These are phyloP conservation scores for Monarcha castaneiventris DNA, from an alignment of 2,113 vertebrate genomes.

Conservation along the genomic window DNA sequence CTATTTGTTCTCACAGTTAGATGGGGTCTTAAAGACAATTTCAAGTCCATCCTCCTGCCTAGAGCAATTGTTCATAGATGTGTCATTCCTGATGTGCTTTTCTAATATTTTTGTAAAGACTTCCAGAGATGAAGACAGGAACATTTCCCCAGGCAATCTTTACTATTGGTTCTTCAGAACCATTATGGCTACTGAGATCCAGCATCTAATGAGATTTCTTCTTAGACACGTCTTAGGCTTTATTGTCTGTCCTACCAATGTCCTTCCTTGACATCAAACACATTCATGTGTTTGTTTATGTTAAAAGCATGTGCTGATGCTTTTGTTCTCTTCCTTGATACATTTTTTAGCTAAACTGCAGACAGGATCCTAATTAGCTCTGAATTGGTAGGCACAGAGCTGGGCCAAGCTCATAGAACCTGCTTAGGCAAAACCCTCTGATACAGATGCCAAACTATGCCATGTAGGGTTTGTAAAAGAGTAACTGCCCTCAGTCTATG, in stretches of 20 bases:
- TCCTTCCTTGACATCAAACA: not conserved
- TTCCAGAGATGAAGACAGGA: not conserved
- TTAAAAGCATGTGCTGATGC: not conserved
- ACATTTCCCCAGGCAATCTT: not conserved
- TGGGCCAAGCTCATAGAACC: not conserved
- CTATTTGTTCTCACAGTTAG: not conserved
- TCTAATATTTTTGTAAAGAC: not conserved
- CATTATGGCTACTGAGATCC: not conserved
- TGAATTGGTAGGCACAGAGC: not conserved
- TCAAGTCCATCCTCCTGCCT: not conserved
- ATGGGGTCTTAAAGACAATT: not conserved
- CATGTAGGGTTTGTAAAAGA: not conserved
- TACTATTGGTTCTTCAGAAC: not conserved
- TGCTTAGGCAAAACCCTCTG: not conserved
- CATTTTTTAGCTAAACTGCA: not conserved
- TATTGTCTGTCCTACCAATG: not conserved
- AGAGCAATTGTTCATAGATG: not conserved
- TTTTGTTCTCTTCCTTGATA: not conserved
- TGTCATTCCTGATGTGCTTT: not conserved
- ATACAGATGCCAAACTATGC: not conserved
- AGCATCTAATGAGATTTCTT: not conserved
- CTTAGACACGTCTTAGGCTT: not conserved
- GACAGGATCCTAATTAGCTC: not conserved
- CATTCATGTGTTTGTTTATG: not conserved
- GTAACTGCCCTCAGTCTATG: not conserved